Conservation (phyloP, 2,888 invertebrate genomes). For the Abrostola tripartita region DNA sequence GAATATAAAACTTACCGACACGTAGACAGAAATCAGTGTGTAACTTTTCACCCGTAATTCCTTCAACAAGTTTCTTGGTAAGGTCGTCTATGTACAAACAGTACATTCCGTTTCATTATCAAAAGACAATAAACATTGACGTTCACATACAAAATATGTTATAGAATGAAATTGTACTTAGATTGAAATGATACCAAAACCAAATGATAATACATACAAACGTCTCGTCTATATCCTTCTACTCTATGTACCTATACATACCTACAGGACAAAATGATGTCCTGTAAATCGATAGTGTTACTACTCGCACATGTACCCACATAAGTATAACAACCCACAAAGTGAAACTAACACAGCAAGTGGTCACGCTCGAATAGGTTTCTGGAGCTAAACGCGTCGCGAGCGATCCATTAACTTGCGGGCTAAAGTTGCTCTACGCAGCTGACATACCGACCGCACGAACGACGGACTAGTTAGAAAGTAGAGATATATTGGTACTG, state of each 20-base stretch:
- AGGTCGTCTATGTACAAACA: too few relatives aligned
- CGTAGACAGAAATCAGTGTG: too few relatives aligned
- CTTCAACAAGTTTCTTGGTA: too few relatives aligned
- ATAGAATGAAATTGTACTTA: background rate
- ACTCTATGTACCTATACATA: too few relatives aligned
- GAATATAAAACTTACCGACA: too few relatives aligned
- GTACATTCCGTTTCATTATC: too few relatives aligned
- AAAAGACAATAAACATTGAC: too few relatives aligned
- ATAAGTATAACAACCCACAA: slow-evolving; percentile 7
- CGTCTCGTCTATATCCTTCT: too few relatives aligned
- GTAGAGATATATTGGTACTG: background rate
- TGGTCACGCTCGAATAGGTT: slow-evolving; percentile 54
- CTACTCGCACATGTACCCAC: background rate
- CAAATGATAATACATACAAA: too few relatives aligned
- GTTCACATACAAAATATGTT: too few relatives aligned
- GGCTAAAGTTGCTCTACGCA: slow-evolving; percentile 33
- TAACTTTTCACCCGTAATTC: too few relatives aligned
- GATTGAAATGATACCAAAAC: too few relatives aligned
- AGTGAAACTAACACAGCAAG: slow-evolving; percentile 35
- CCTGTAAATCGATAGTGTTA: slow-evolving; percentile 8
- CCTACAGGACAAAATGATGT: background rate
- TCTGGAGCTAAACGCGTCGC: slow-evolving; percentile 45
- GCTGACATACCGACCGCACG: slow-evolving; percentile 14
- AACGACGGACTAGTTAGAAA: slow-evolving; percentile 4
- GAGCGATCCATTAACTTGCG: slow-evolving; percentile 58